These are phyloP conservation scores for Alces alces DNA, from an alignment of 2,113 vertebrate species.

Conservation along the genomic window DNA sequence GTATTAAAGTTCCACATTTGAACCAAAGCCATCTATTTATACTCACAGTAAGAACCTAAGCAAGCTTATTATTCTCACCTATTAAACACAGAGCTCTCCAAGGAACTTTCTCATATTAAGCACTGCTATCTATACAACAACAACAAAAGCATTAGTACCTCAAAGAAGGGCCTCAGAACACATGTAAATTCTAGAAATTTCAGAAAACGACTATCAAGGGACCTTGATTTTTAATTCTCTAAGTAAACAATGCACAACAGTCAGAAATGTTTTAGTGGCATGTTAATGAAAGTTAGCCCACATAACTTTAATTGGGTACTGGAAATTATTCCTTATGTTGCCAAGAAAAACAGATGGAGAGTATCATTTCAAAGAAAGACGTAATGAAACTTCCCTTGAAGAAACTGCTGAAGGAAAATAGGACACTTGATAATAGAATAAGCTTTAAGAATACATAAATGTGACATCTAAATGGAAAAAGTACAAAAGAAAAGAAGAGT, in stretches of 20 bases:
- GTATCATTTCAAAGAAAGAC: constrained; percentile 57
- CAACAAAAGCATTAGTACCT: background rate
- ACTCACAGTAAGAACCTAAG: background rate
- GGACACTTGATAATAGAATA: background rate
- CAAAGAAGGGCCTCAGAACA: background rate
- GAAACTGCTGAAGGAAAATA: constrained; percentile 39
- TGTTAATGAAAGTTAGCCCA: constrained; percentile 7
- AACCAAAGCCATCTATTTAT: background rate
- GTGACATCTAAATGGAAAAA: background rate
- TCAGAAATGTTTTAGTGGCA: constrained; percentile 35
- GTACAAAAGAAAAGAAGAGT: background rate
- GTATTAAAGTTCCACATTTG: background rate
- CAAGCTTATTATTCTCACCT: background rate
- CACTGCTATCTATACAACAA: background rate
- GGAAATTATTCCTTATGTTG: constrained; percentile 27
- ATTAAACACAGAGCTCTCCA: background rate
- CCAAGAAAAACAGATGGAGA: constrained; percentile 61
- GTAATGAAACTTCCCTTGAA: constrained; percentile 52
- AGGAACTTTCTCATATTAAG: background rate
- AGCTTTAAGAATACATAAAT: background rate
- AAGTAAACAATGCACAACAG: constrained; percentile 17
- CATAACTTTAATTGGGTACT: constrained; percentile 41
- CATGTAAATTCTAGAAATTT: background rate
- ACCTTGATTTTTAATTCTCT: background rate
- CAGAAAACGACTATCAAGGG: background rate